phyloP scores from a whole-genome alignment of 2,797 vertebrate species.

The Channa striata region DNA sequence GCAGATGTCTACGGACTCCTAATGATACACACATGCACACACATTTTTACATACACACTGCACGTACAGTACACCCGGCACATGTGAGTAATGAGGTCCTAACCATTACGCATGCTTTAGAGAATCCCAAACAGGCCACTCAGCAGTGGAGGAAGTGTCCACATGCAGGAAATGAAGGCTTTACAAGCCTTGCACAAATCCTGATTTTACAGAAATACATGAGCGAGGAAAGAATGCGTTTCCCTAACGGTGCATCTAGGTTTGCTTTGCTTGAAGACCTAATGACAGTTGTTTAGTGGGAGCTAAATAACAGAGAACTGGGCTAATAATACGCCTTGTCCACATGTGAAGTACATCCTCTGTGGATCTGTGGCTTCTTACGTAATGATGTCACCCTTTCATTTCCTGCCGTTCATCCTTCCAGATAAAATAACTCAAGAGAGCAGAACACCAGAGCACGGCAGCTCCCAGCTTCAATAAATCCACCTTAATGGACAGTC shows the following conservation, averaged over 20 bases:
- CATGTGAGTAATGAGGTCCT: constrained; percentile 26
- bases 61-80: constrained; percentile 14
- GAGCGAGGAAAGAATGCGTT: not conserved
- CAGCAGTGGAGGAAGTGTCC: constrained; percentile 44
- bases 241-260: not conserved
- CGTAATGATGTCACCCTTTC: constrained; percentile 76
- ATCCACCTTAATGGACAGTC: constrained; percentile 62
- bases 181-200: constrained; percentile 42
- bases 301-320: constrained; percentile 24
- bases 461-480: constrained; percentile 48
- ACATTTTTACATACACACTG: not conserved
- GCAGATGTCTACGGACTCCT: constrained; percentile 11
- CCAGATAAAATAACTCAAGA: constrained; percentile 51
- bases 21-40: constrained; percentile 3
- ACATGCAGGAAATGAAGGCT: constrained; percentile 60
- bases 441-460: constrained; percentile 29
- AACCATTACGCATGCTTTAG: constrained; percentile 14
- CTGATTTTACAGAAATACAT: constrained; percentile 37
- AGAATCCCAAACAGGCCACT: constrained; percentile 24
- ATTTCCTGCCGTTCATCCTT: constrained; percentile 64
- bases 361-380: constrained; percentile 65
- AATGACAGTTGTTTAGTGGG: not conserved
- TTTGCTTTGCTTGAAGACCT: constrained; percentile 6
- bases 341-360: constrained; percentile 70
- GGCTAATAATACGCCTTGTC: constrained; percentile 55